Percentiles rank a stretch among this genome's conserved stretches.
These are phyloP conservation scores for Lasiurus borealis DNA, from an alignment of 2,113 vertebrate genomes.

Conservation along the genomic window DNA sequence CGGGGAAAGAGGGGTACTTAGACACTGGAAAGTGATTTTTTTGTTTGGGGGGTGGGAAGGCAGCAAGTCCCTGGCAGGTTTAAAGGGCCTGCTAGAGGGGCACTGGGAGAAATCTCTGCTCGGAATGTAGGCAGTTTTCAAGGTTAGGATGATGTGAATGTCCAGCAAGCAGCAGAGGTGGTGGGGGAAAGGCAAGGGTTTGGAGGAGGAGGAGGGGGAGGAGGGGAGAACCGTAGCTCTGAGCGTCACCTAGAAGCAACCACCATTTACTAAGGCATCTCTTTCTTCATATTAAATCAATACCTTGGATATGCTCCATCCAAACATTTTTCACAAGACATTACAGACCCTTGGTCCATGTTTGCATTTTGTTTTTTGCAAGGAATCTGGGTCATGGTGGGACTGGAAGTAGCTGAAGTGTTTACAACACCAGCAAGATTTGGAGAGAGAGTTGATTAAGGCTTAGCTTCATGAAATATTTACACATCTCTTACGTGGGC, in stretches of 20 bases:
- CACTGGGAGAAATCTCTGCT: neutral
- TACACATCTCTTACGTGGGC: conserved; percentile 73
- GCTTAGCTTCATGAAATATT: conserved; percentile 76
- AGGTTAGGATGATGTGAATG: conserved; percentile 63
- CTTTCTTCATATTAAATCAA: neutral
- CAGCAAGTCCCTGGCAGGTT: neutral
- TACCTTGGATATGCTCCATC: neutral
- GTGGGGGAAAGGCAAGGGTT: neutral
- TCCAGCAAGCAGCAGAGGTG: neutral
- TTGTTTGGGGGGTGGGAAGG: neutral
- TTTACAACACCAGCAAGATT: conserved; percentile 70
- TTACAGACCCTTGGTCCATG: conserved; percentile 31
- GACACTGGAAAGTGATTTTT: neutral
- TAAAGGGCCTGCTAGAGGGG: neutral
- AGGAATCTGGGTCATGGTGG: conserved; percentile 69
- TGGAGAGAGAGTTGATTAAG: conserved; percentile 68
- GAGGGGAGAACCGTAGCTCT: neutral
- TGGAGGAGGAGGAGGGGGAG: no score
- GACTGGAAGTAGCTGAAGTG: conserved; percentile 66
- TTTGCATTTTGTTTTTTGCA: conserved; percentile 43
- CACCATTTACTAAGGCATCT: neutral
- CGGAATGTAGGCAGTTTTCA: conserved; percentile 44
- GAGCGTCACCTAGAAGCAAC: neutral
- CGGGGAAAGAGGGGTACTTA: neutral
- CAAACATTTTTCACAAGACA: conserved; percentile 30